phyloP scores from a whole-genome alignment of 2,113 vertebrate species.

The Leuciscus idus region DNA sequence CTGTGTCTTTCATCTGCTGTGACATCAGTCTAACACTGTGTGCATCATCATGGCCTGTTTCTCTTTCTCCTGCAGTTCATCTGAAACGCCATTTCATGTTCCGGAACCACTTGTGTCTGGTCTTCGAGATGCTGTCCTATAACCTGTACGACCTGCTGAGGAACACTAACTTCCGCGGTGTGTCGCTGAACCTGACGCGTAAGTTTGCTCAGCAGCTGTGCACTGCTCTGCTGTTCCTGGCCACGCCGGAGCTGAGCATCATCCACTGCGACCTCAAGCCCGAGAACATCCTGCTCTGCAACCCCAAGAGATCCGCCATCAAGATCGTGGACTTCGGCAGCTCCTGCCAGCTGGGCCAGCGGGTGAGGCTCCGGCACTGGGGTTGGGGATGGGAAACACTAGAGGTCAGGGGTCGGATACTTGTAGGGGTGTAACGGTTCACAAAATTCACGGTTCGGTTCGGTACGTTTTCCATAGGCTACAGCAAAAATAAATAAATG shows the following conservation, averaged over 20 bases:
- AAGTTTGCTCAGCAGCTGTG: slow-evolving; percentile 99
- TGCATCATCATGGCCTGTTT: neutral
- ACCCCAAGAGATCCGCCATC: slow-evolving; percentile 98
- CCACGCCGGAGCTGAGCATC: slow-evolving; percentile 98
- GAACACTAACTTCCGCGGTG: slow-evolving; percentile 98
- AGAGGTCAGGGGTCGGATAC: too few species aligned
- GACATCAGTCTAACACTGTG: neutral
- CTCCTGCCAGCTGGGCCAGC: slow-evolving; percentile 96
- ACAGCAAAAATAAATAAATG: too few species aligned
- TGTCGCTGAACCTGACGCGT: slow-evolving; percentile 95
- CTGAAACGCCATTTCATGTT: slow-evolving; percentile 99
- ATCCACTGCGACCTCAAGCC: slow-evolving; percentile 99
- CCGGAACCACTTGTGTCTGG: slow-evolving; percentile 99
- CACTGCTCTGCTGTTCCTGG: slow-evolving; percentile 97
- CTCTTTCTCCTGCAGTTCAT: slow-evolving; percentile 81
- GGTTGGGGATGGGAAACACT: too few species aligned
- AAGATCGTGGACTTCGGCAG: slow-evolving; percentile 99
- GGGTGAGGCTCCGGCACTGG: slow-evolving; percentile 73
- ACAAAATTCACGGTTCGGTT: too few species aligned
- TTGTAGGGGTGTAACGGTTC: too few species aligned
- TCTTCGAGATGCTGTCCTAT: slow-evolving; percentile 99
- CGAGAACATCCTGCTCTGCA: slow-evolving; percentile 98
- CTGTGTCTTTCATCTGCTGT: too few species aligned
- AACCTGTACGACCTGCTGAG: slow-evolving; percentile 96
- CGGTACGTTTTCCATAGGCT: too few species aligned